Evolutionary conservation across 2,888 invertebrate genomes (phyloP).

Genomic region (Dilophus febrilis): DNA sequence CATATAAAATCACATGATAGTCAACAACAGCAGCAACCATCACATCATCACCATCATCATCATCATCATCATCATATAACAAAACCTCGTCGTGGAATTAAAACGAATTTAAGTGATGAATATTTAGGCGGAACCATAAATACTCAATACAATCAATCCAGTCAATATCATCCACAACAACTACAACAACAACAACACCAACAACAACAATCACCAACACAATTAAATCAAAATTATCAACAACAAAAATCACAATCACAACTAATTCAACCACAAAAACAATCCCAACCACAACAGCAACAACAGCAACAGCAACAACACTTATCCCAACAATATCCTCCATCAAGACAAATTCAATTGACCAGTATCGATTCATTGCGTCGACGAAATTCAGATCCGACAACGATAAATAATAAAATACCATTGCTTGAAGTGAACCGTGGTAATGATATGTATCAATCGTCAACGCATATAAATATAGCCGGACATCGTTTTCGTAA

Average conservation of each 20-base stretch:
- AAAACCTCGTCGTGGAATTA: slow-evolving; percentile 12
- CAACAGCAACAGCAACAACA: neutral
- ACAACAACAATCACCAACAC: neutral
- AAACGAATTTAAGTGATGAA: slow-evolving; percentile 16
- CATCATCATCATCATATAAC: too few relatives aligned
- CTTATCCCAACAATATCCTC: neutral
- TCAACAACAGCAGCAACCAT: too few relatives aligned
- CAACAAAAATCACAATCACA: slow-evolving; percentile 1
- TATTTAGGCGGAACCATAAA: slow-evolving; percentile 7
- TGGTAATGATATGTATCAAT: slow-evolving; percentile 27
- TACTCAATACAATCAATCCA: neutral
- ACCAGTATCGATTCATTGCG: slow-evolving; percentile 26
- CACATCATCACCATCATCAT: too few relatives aligned
- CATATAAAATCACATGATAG: neutral
- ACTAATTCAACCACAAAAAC: neutral
- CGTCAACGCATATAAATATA: slow-evolving; percentile 37
- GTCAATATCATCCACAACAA: neutral
- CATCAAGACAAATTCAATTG: slow-evolving; percentile 1
- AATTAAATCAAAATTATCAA: neutral
- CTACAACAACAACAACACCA: neutral
- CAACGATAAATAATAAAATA: slow-evolving; percentile 37
- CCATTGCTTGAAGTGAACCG: slow-evolving; percentile 26
- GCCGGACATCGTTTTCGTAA: slow-evolving; percentile 64
- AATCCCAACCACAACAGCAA: neutral
- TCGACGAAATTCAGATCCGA: slow-evolving; percentile 57